phyloP scores from a whole-genome alignment of 2,888 invertebrate species.

The Coecobrya sp. region DNA sequence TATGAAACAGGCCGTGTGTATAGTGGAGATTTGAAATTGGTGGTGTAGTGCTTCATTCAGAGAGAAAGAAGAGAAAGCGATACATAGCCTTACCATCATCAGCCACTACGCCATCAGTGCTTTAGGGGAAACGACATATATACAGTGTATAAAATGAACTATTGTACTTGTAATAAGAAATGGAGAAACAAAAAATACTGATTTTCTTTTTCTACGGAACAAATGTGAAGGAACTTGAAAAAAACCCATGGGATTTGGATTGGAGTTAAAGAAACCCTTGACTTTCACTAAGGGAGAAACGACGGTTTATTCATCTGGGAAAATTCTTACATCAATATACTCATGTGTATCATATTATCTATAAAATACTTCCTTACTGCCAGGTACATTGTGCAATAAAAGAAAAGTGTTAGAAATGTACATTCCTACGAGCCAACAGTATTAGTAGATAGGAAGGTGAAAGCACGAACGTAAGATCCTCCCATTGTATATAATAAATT shows the following conservation, averaged over 20 bases:
- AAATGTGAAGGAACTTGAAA: constrained; percentile 10
- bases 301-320: constrained; percentile 66
- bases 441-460: no score
- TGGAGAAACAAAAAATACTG: not conserved
- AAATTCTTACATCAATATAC: not conserved
- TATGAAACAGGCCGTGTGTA: constrained; percentile 46
- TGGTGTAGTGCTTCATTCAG: not conserved
- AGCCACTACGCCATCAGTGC: not conserved
- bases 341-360: not conserved
- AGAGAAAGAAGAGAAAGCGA: not conserved
- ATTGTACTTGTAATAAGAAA: constrained; percentile 4
- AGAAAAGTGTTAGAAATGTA: no score
- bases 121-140: not conserved
- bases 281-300: constrained; percentile 50
- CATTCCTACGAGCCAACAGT: no score
- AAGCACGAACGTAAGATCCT: no score
- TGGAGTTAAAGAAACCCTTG: constrained; percentile 42
- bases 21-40: not conserved
- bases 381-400: no score
- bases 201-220: constrained; percentile 39
- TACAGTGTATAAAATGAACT: constrained; percentile 3
- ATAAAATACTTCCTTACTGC: not conserved
- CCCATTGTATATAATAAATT: no score
- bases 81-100: constrained; percentile 8
- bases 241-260: constrained; percentile 57